phyloP scores from a whole-genome alignment of 2,113 vertebrate genomes.

The Heterochromis multidens region DNA sequence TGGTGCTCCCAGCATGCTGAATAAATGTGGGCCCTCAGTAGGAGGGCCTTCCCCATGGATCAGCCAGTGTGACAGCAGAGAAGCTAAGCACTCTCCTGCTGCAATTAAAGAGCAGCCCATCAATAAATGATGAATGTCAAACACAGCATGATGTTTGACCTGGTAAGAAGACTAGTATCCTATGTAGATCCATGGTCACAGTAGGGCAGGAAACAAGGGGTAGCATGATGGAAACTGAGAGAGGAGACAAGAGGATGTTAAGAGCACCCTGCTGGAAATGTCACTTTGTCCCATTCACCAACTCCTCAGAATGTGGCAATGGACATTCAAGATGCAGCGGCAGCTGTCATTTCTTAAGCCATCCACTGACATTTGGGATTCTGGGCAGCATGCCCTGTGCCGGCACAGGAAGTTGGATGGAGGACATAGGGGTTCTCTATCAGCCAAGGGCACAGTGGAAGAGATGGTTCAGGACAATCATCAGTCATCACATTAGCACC shows the following conservation, averaged over 20 bases:
- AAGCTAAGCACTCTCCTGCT: slow-evolving; percentile 52
- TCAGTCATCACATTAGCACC: not conserved
- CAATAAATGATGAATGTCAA: slow-evolving; percentile 83
- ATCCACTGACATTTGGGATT: slow-evolving; percentile 56
- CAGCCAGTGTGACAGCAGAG: slow-evolving; percentile 54
- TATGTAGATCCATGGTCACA: slow-evolving; percentile 47
- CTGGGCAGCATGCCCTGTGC: slow-evolving; percentile 42
- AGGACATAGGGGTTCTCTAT: slow-evolving; percentile 14
- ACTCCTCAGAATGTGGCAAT: slow-evolving; percentile 44
- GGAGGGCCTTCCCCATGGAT: slow-evolving; percentile 44
- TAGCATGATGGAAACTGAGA: slow-evolving; percentile 14
- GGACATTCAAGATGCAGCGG: slow-evolving; percentile 60
- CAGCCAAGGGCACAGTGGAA: slow-evolving; percentile 35
- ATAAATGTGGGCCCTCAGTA: slow-evolving; percentile 50
- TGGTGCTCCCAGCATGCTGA: slow-evolving; percentile 46
- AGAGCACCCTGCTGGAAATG: slow-evolving; percentile 65
- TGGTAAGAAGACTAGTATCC: slow-evolving; percentile 53
- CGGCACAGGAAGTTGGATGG: slow-evolving; percentile 27
- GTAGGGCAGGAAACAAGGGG: slow-evolving; percentile 40
- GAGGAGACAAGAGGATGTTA: slow-evolving; percentile 30
- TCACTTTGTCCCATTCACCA: slow-evolving; percentile 62
- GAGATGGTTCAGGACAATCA: not conserved
- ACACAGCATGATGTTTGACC: slow-evolving; percentile 69
- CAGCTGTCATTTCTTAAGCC: slow-evolving; percentile 73
- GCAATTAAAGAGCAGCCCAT: slow-evolving; percentile 74